Evolutionary conservation across 2,797 vertebrate species (phyloP).

Genomic region (Lacerta bilineata): DNA sequence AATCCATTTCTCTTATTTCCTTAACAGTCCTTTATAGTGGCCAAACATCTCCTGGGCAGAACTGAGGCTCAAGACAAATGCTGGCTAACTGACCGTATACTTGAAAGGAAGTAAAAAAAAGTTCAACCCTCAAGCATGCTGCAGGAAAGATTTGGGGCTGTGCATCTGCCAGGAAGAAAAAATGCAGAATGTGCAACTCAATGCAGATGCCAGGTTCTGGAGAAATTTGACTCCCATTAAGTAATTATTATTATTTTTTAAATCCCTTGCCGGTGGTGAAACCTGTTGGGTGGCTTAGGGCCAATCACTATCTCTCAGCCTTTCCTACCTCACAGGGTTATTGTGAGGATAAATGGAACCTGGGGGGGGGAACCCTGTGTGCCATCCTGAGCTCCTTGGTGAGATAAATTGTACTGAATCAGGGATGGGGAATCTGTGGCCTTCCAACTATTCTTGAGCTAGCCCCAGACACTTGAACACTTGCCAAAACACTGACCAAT

Average conservation of each 20-base stretch:
- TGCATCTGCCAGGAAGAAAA: neutral
- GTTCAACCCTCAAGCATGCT: neutral
- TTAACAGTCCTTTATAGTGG: neutral
- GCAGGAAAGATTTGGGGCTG: neutral
- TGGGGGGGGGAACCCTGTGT: neutral
- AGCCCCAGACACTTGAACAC: too few species aligned
- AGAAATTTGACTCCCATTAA: neutral
- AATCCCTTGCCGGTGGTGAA: neutral
- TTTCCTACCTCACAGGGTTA: neutral
- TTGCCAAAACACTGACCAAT: too few species aligned
- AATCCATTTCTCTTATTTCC: neutral
- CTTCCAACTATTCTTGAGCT: too few species aligned
- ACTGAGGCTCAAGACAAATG: neutral
- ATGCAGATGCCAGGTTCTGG: neutral
- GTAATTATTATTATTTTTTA: neutral
- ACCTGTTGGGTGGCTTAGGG: neutral
- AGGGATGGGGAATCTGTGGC: too few species aligned
- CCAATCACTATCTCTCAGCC: neutral
- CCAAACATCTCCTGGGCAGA: constrained; percentile 19
- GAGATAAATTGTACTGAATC: too few species aligned
- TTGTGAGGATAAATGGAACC: neutral
- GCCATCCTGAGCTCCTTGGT: neutral
- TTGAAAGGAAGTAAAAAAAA: constrained; percentile 1
- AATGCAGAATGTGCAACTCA: neutral
- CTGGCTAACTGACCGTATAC: neutral